Conservation (phyloP, 2,797 vertebrate genomes). For the Australoheros facetus region DNA sequence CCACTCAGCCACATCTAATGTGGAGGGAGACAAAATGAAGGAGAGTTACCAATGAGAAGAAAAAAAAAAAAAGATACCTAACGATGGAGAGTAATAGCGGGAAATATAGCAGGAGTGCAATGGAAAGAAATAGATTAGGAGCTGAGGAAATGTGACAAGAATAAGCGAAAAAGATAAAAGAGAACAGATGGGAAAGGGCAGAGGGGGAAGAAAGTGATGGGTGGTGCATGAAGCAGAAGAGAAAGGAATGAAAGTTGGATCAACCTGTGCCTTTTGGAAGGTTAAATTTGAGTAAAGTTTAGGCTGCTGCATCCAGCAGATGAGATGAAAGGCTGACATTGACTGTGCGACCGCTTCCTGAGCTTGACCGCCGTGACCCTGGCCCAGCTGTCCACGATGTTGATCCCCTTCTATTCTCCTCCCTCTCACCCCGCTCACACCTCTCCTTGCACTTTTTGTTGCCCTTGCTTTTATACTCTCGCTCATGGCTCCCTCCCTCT, state of each 20-base stretch:
- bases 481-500: conserved; percentile 16
- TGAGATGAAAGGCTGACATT: conserved; percentile 73
- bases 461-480: conserved; percentile 49
- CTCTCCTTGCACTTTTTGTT: conserved; percentile 53
- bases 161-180: conserved; percentile 54
- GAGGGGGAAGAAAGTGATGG: conserved; percentile 44
- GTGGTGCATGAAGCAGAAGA: conserved; percentile 24
- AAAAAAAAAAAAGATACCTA: conserved; percentile 33
- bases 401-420: conserved; percentile 49
- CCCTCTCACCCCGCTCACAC: conserved; percentile 20
- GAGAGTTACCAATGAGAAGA: conserved; percentile 38
- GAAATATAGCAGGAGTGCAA: conserved; percentile 39
- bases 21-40: conserved; percentile 49
- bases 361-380: conserved; percentile 60
- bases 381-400: conserved; percentile 69
- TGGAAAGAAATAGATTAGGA: conserved; percentile 45
- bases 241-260: conserved; percentile 58
- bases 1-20: conserved; percentile 68
- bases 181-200: conserved; percentile 71
- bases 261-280: conserved; percentile 59
- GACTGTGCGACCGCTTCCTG: conserved; percentile 58
- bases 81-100: conserved; percentile 47
- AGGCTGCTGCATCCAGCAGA: conserved; percentile 45
- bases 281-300: conserved; percentile 66
- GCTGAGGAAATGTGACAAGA: conserved; percentile 59